Evolutionary conservation across 2,888 invertebrate genomes (phyloP).

Genomic region (Troglohyphantes excavatus): DNA sequence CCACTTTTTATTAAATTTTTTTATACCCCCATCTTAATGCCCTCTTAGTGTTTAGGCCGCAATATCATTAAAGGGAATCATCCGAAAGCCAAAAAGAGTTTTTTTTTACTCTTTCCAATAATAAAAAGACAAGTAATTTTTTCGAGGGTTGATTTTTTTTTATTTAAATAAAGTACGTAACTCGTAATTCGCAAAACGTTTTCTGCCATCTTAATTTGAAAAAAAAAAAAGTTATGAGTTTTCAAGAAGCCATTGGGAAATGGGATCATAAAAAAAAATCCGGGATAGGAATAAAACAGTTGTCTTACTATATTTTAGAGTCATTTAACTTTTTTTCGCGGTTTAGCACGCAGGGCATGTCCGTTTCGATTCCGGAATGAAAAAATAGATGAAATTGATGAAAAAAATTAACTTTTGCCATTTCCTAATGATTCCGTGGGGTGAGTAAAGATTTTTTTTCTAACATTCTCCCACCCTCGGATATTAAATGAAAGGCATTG

Average conservation of each 20-base stretch:
- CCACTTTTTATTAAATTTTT: constrained; percentile 47
- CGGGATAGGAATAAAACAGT: constrained; percentile 69
- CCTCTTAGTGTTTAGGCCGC: constrained; percentile 64
- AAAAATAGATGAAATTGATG: constrained; percentile 76
- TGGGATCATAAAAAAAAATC: constrained; percentile 32
- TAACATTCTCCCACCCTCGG: not conserved
- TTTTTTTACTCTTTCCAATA: constrained; percentile 41
- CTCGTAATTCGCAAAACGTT: constrained; percentile 72
- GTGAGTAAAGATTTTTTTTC: constrained; percentile 56
- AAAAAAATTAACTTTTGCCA: constrained; percentile 77
- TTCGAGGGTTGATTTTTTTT: constrained; percentile 23
- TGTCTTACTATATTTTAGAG: constrained; percentile 78
- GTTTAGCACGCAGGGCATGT: constrained; percentile 49
- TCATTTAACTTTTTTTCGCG: constrained; percentile 73
- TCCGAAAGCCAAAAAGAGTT: constrained; percentile 47
- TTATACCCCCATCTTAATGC: constrained; percentile 1
- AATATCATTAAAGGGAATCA: constrained; percentile 76
- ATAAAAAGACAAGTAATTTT: constrained; percentile 46
- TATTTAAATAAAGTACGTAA: constrained; percentile 2
- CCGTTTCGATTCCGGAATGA: constrained; percentile 23
- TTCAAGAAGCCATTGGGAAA: constrained; percentile 68
- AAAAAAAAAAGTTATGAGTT: constrained; percentile 68
- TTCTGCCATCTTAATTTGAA: constrained; percentile 76
- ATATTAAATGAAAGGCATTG: constrained; percentile 75
- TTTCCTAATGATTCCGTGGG: constrained; percentile 75